Percentiles rank a stretch among this genome's conserved stretches.
phyloP scores from a whole-genome alignment of 2,797 vertebrate genomes.

The Hirundo rustica region DNA sequence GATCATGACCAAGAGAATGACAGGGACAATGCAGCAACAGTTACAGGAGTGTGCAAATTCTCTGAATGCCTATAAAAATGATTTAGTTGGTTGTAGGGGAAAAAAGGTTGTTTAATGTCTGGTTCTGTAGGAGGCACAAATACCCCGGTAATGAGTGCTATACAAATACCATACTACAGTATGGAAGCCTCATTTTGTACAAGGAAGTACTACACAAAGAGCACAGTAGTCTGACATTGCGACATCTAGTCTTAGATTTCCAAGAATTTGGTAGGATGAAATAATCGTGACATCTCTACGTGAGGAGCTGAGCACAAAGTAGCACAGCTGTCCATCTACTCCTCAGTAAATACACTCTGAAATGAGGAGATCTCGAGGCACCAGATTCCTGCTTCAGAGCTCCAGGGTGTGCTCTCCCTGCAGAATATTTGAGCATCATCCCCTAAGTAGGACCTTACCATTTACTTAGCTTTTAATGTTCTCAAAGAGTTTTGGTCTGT shows the following conservation, averaged over 20 bases:
- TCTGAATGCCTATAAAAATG: constrained; percentile 13
- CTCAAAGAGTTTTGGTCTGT: constrained; percentile 4
- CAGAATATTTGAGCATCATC: not conserved
- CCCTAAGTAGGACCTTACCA: not conserved
- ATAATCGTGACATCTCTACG: not conserved
- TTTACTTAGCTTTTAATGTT: not conserved
- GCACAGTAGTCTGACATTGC: not conserved
- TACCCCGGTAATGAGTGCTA: not conserved
- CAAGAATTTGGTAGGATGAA: not conserved
- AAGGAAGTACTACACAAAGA: not conserved
- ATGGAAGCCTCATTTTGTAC: not conserved
- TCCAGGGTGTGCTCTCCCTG: not conserved
- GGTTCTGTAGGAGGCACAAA: not conserved
- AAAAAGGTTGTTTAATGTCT: not conserved
- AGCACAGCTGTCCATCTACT: not conserved
- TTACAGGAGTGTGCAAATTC: constrained; percentile 13
- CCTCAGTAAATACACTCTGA: not conserved
- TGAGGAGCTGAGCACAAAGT: not conserved
- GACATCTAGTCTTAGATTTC: not conserved
- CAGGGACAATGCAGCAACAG: not conserved
- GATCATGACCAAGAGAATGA: constrained; percentile 38
- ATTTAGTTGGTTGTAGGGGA: not conserved
- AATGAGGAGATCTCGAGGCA: not conserved
- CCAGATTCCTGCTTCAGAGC: not conserved
- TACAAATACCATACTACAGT: not conserved